Percentiles rank a stretch among this genome's conserved stretches.
Conservation (phyloP, 2,113 vertebrate genomes). For the Struthio camelus region DNA sequence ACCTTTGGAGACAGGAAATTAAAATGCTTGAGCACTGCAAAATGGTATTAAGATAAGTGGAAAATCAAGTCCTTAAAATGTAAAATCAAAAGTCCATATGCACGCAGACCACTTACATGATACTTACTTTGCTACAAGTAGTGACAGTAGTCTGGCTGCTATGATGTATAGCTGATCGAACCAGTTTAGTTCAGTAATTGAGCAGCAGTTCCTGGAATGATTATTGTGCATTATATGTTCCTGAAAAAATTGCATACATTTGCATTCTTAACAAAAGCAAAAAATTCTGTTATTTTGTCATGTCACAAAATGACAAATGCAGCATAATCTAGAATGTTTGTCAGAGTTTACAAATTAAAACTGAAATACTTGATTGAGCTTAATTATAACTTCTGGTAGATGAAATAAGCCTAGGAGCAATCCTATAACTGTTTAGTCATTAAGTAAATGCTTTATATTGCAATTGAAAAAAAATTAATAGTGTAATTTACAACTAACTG, state of each 20-base stretch:
- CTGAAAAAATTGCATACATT: not conserved
- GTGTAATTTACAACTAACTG: not conserved
- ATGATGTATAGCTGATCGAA: not conserved
- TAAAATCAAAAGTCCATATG: not conserved
- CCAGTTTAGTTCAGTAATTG: not conserved
- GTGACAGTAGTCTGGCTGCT: not conserved
- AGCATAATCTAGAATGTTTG: not conserved
- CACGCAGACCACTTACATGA: not conserved
- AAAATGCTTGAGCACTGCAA: not conserved
- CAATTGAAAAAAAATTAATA: not conserved
- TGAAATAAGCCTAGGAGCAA: not conserved
- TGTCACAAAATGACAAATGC: not conserved
- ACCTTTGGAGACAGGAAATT: not conserved
- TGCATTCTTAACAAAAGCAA: not conserved
- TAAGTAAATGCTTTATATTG: not conserved
- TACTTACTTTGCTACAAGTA: not conserved
- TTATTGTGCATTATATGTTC: not conserved
- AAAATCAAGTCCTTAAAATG: not conserved
- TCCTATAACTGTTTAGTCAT: not conserved
- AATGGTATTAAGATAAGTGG: not conserved
- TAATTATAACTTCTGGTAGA: not conserved
- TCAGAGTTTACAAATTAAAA: not conserved
- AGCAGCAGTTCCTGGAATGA: not conserved
- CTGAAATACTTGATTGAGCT: not conserved
- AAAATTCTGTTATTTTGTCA: not conserved